phyloP scores from a whole-genome alignment of 2,888 invertebrate species.

The Agrochola lota region DNA sequence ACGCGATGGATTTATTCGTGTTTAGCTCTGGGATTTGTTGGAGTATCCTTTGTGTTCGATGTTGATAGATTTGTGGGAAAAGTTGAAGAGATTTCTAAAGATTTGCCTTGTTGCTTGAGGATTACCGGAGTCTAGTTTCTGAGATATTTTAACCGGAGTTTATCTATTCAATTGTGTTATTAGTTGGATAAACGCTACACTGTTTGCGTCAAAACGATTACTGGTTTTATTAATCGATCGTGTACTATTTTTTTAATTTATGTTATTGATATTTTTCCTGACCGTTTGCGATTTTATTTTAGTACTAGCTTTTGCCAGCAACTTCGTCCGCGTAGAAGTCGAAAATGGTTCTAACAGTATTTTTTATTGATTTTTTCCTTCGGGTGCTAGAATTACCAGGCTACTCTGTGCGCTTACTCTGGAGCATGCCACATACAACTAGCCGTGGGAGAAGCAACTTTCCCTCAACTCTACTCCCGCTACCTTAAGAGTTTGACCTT shows the following conservation, averaged over 20 bases:
- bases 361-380: no score
- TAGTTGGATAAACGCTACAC: background rate
- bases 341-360: no score
- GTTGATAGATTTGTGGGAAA: conserved; percentile 15
- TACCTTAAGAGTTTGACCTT: no score
- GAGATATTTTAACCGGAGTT: background rate
- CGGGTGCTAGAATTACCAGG: no score
- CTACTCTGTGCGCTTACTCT: no score
- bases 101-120: conserved; percentile 1
- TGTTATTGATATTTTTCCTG: background rate
- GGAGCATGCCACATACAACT: no score
- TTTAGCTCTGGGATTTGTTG: background rate
- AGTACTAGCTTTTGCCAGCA: no score
- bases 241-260: background rate
- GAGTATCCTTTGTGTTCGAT: conserved; percentile 24
- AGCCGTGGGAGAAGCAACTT: no score
- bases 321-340: no score
- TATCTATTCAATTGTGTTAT: background rate
- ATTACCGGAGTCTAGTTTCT: background rate
- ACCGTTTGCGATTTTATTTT: background rate
- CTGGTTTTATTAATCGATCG: background rate
- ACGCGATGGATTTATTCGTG: conserved; percentile 66
- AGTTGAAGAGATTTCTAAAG: background rate
- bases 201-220: background rate
- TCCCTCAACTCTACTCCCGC: no score